Evolutionary conservation across 2,113 vertebrate genomes (phyloP).

Genomic region (Neogale vison): DNA sequence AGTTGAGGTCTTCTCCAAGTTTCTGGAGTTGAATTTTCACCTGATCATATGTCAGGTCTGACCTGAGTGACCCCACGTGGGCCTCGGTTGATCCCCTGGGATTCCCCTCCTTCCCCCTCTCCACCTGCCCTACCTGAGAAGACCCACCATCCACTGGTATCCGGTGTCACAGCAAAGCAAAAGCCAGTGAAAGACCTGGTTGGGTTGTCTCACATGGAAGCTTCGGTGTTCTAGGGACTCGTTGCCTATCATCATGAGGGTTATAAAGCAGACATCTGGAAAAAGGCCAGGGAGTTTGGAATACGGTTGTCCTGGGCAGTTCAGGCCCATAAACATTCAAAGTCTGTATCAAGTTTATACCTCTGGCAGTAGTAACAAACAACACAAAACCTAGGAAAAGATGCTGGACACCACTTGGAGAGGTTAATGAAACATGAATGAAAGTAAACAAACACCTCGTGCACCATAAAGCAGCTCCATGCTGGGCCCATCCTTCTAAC

Average conservation of each 20-base stretch:
- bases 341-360: conserved; percentile 60
- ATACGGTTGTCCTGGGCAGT: background rate
- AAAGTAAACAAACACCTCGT: conserved; percentile 24
- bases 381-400: conserved; percentile 21
- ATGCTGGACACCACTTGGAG: background rate
- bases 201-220: background rate
- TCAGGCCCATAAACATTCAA: conserved; percentile 62
- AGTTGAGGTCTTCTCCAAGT: conserved; percentile 61
- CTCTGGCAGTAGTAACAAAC: conserved; percentile 21
- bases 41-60: conserved; percentile 35
- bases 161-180: background rate
- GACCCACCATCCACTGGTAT: background rate
- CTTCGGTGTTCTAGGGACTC: conserved; percentile 41
- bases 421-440: conserved; percentile 63
- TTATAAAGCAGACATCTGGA: conserved; percentile 69
- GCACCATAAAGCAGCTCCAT: background rate
- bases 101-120: background rate
- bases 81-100: conserved; percentile 53
- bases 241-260: conserved; percentile 30
- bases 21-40: conserved; percentile 73
- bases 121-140: background rate
- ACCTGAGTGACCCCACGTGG: conserved; percentile 7
- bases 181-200: background rate
- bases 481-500: background rate
- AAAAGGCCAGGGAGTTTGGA: conserved; percentile 46